Conservation (phyloP, 2,113 vertebrate genomes). For the Anser cygnoides region DNA sequence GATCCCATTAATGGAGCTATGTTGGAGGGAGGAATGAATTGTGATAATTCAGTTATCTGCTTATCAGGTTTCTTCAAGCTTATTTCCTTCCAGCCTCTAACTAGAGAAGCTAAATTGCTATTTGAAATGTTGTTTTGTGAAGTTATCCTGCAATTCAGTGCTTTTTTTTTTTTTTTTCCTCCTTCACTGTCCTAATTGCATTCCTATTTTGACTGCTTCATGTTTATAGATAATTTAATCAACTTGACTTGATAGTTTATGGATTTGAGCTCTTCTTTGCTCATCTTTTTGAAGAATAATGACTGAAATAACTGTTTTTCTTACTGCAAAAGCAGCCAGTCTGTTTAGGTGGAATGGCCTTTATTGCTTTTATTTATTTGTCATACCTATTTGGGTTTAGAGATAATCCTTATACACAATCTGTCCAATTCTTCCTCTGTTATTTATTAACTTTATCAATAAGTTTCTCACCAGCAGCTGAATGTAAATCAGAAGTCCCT, state of each 20-base stretch:
- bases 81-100: not conserved
- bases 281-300: not conserved
- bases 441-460: slow-evolving; percentile 9
- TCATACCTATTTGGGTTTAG: not conserved
- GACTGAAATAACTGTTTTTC: not conserved
- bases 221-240: slow-evolving; percentile 9
- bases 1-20: not conserved
- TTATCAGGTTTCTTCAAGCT: not conserved
- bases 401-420: not conserved
- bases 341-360: not conserved
- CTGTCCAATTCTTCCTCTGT: not conserved
- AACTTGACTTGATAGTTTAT: not conserved
- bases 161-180: not conserved
- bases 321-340: not conserved
- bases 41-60: not conserved
- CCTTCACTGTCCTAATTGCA: not conserved
- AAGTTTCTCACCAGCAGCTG: not conserved
- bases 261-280: not conserved
- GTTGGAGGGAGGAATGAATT: not conserved
- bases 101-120: not conserved
- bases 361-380: slow-evolving; percentile 23
- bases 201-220: not conserved
- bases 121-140: not conserved
- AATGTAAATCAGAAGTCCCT: not conserved
- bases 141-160: not conserved